Base-by-base conservation (phyloP, 2,888 invertebrate genomes). In the Habrosyne pyritoides region DNA sequence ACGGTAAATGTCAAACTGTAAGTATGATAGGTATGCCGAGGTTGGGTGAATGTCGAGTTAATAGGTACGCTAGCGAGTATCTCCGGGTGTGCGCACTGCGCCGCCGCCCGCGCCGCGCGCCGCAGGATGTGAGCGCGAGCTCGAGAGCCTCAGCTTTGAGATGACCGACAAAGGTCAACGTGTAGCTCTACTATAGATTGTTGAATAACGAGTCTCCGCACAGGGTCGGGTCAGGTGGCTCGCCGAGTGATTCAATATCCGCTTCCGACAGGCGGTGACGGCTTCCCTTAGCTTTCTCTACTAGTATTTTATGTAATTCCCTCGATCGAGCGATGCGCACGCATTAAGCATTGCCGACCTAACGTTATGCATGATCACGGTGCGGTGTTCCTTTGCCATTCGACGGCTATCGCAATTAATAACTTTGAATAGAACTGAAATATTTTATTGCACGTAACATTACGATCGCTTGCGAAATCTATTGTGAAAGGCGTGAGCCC, bases 201-300 rank as follows among this genome's bases (percentile, higher is more conserved):
- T 88, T 83, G 83, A 79, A 83, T 79, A 82, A 88, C 87, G 76
- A 75, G 84, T 86, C 79, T 65, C 63, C 69, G 69, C 69, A 71
- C 88, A 88, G 88, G 89, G 90, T 85, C 87, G 73, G 33, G 75
- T 81, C 83, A 83, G 76, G 70, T 81, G 75, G 73, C 76, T 72
- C 57, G 63, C 61, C 62, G 57, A 63, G 66, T 68, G 69, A 79
- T 88, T 89, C 87, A 87, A 84, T 81, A 75, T 91, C 88, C 89
- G 89, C 89, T 89, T 91, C 89, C 88, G 87, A 86, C 75, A 48
- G 57, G 58, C 60, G 60, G 57, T 61, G 56, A 63, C 70, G 57
- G 66, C 72, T 77, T 83, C 81, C 83, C 78, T 78, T 73, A 73
- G 71, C 86, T 87, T 88, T 88, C 88, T 83, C 83, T 77, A 71